Base-by-base conservation (phyloP, 2,797 vertebrate genomes). In the Sebastes wilsoni region DNA sequence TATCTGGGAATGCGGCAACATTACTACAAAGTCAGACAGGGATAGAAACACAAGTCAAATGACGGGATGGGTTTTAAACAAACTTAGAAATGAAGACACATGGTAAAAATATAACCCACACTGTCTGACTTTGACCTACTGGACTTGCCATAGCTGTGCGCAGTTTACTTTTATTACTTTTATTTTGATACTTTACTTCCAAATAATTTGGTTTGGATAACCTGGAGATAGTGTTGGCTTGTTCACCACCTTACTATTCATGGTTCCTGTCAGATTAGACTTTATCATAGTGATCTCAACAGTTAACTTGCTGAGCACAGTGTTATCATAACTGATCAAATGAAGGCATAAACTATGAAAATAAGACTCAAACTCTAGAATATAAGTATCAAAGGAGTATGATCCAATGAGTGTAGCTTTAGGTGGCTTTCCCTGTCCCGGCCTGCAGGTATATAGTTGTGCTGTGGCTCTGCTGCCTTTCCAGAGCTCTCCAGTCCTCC, bases 391-490 rank as follows among this genome's bases (percentile, higher is more conserved):
- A 25, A 27, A 42, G 9, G 2, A 46, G 18, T 22, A 9, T 20
- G 32, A 69, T 16, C 14, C 42, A 30, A 13, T 55, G 27, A 52
- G 14, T 28, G 6, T 13, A 9, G 20, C 20, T 13, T 62, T 32
- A 20, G 38, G 36, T 42, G 20, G 25, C n/a, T 1, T 34, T 12
- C 5, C 30, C 30, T 55, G 64, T 81, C 60, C 46, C 65, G 58
- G 38, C 27, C 55, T 69, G 77, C 79, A 79, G 82, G 79, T 88
- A 76, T 77, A 73, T 66, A 8, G 59, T 60, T 66, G 18, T 71
- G 30, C 66, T 30, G 49, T 25, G 60, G 28, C 80, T 77, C 77
- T 67, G 61, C 74, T 80, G 81, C 65, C 49, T 70, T 52, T 59
- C 38, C 28, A 61, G 23, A 58, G 65, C 70, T 69, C 80, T 78